These are phyloP conservation scores for Rhagophthalmus giganteus DNA, from an alignment of 2,888 invertebrate species.

Conservation along the genomic window DNA sequence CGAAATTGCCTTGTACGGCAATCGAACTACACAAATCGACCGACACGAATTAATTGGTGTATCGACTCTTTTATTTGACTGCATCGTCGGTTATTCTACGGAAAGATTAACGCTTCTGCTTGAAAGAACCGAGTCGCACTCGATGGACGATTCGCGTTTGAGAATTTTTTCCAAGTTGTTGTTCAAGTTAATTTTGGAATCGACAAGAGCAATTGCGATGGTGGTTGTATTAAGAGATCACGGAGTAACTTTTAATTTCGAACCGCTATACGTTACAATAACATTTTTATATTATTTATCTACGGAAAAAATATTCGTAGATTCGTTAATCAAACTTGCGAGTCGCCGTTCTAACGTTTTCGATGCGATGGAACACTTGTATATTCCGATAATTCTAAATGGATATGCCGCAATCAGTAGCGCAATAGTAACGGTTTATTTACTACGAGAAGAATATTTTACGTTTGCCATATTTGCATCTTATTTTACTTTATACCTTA, in stretches of 20 bases:
- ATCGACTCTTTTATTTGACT: too few species aligned
- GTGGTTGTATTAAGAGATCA: constrained; percentile 71
- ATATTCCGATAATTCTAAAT: constrained; percentile 67
- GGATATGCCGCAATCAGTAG: constrained; percentile 57
- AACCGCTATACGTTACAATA: constrained; percentile 63
- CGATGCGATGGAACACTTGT: constrained; percentile 71
- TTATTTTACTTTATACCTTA: constrained; percentile 50
- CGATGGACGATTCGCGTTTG: too few species aligned
- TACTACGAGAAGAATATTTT: constrained; percentile 35
- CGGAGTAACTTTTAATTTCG: constrained; percentile 70
- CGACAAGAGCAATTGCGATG: constrained; percentile 70
- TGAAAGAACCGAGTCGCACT: too few species aligned
- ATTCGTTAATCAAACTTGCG: constrained; percentile 62
- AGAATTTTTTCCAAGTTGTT: neutral
- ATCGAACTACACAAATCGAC: too few species aligned
- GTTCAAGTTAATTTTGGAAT: constrained; percentile 70
- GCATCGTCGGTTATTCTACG: too few species aligned
- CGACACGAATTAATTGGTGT: too few species aligned
- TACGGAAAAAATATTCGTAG: constrained; percentile 70
- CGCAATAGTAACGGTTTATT: constrained; percentile 30
- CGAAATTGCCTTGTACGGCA: too few species aligned
- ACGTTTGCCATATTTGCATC: constrained; percentile 43
- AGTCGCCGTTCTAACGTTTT: constrained; percentile 63
- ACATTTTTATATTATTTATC: constrained; percentile 71
- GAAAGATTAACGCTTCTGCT: too few species aligned